A percentile compares a stretch with the other conserved stretches of the same genome.
These are phyloP conservation scores for Phorcus lineatus DNA, from an alignment of 2,888 invertebrate genomes.

Conservation along the genomic window DNA sequence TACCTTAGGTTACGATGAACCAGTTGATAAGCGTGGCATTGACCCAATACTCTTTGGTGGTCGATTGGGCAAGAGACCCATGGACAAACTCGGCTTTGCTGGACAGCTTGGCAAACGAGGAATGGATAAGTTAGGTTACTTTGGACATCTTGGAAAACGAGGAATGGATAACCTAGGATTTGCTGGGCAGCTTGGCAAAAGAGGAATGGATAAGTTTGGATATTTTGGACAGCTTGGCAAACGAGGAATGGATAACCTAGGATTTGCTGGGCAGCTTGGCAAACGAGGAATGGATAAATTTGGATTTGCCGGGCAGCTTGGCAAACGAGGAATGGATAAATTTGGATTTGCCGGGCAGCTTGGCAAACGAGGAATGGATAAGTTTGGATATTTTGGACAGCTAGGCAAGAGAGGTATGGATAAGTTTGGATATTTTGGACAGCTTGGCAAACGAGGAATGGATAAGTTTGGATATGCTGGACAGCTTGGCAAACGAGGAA, in stretches of 20 bases:
- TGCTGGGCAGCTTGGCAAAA: neutral
- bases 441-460: neutral
- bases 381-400: neutral
- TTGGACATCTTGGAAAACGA: neutral
- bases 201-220: neutral
- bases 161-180: neutral
- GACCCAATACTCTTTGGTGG: neutral
- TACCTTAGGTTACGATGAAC: neutral
- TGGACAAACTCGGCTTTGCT: neutral
- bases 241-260: neutral
- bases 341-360: neutral
- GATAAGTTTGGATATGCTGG: neutral
- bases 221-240: neutral
- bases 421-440: neutral
- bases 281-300: neutral
- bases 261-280: neutral
- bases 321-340: neutral
- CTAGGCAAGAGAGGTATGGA: constrained; percentile 5
- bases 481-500: neutral
- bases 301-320: neutral
- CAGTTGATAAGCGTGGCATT: neutral
- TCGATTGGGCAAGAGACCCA: neutral
- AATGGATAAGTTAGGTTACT: neutral
- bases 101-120: neutral
- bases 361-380: neutral